A percentile compares a stretch with the other conserved stretches of the same genome.
These are phyloP conservation scores for Alethe diademata DNA, from an alignment of 2,113 vertebrate genomes.

Conservation along the genomic window DNA sequence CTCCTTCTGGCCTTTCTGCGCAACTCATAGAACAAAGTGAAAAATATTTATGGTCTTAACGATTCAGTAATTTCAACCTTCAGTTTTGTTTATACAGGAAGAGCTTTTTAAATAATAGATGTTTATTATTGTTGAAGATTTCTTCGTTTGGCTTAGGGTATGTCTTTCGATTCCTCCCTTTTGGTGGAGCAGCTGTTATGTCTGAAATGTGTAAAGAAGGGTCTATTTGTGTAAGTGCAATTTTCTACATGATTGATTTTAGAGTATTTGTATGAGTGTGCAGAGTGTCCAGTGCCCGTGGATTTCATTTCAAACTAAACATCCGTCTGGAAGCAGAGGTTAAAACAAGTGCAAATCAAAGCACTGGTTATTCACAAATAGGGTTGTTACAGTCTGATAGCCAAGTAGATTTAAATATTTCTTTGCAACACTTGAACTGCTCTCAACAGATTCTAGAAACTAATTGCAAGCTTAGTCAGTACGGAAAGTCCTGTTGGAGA, in stretches of 20 bases:
- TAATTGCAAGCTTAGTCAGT: constrained; percentile 6
- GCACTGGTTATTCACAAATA: background rate
- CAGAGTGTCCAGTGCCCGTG: background rate
- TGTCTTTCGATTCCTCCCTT: background rate
- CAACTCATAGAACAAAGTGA: background rate
- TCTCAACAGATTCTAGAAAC: background rate
- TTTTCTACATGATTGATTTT: constrained; percentile 32
- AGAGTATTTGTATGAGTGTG: constrained; percentile 4
- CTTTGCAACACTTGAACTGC: background rate
- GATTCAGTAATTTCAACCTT: constrained; percentile 39
- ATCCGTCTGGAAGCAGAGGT: constrained; percentile 18
- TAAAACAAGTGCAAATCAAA: constrained; percentile 17
- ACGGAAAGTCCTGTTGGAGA: constrained; percentile 8
- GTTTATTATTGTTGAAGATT: constrained; percentile 14
- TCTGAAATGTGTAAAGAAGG: background rate
- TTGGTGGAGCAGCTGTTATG: background rate
- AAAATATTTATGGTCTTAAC: constrained; percentile 45
- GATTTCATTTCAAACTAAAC: constrained; percentile 40
- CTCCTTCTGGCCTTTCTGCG: background rate
- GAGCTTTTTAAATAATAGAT: constrained; percentile 2
- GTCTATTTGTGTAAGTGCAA: background rate
- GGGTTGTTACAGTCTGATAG: constrained; percentile 31
- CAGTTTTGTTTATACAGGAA: constrained; percentile 41
- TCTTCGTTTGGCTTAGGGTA: background rate
- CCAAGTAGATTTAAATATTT: background rate